Base-by-base conservation (phyloP, 2,888 invertebrate species). In the Drosophila lacicola region DNA sequence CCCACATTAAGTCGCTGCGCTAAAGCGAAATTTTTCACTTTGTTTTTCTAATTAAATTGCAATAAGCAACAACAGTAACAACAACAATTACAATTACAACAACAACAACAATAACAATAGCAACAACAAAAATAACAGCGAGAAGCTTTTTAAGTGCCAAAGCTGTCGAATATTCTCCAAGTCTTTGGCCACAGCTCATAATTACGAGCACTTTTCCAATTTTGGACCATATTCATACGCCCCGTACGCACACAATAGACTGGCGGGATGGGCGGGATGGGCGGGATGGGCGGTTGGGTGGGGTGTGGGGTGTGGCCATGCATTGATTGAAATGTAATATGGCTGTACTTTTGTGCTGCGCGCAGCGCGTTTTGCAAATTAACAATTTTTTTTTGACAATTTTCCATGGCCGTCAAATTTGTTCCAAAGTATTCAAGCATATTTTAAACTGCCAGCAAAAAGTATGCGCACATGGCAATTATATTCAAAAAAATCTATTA, bases 41-140 rank as follows among this genome's bases (percentile, higher is more conserved):
- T 82, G 74, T 80, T 79, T 79, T 82, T 71, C 79, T 86, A 85
- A 85, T 85, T 88, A 85, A 88, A 85, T 85, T 82, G 88, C 86
- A 88, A 70, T 82, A 74, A 69, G 58, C 67, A 78, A 46, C 46
- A 54, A 37, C 50, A 66, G 19, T 19, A 56, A 51, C 44, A 54
- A 29, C 37, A 34, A 6, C n/a, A 42, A 49, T 10, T 17, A 14
- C 10, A 34, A 34, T 25, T 8, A 2, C 29, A 8, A 29, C 29
- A 36, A 13, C 10, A 13, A 17, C 42, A 34, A 6, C n/a, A 42
- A 49, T 10, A 21, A 14, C 10, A 34, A 34, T 25, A 25, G 8
- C 29, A 8, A 29, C 29, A 36, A 13, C 10, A 13, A 17, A 2
- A 17, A 11, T 13, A n/a, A n/a, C 6, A 6, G 10, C 14, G n/a